A percentile compares a stretch with the other conserved stretches of the same genome.
Conservation (phyloP, 2,888 invertebrate genomes). For the Epistrophe grossulariae region DNA sequence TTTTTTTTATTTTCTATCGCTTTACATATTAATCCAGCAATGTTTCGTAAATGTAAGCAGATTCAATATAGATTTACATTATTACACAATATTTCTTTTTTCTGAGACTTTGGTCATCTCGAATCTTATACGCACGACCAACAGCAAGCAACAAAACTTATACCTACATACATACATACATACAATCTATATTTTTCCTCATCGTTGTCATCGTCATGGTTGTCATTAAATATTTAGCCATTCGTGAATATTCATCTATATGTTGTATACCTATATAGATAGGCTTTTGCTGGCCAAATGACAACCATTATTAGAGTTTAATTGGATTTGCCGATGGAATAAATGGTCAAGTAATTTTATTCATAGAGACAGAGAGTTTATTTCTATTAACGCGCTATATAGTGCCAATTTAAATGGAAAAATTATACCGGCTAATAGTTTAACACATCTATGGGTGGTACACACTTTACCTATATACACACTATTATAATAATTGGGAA, state of each 20-base stretch:
- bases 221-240: neutral
- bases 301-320: constrained; percentile 56
- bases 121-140: constrained; percentile 29
- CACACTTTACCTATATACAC: neutral
- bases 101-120: neutral
- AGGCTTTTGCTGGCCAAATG: constrained; percentile 30
- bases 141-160: neutral
- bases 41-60: constrained; percentile 5
- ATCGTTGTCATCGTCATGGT: constrained; percentile 11
- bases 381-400: constrained; percentile 26
- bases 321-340: constrained; percentile 48
- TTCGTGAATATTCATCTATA: constrained; percentile 64
- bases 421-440: neutral
- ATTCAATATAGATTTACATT: constrained; percentile 35
- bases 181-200: neutral
- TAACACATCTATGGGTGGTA: constrained; percentile 2
- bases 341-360: constrained; percentile 52
- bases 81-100: constrained; percentile 34
- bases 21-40: constrained; percentile 15
- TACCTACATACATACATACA: too few species aligned
- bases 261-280: neutral
- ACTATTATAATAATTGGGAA: neutral
- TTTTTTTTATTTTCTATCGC: too few species aligned
- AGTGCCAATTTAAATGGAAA: constrained; percentile 12
- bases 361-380: constrained; percentile 32